phyloP scores from a whole-genome alignment of 30 jellyfish, hydroid and myxozoan species.

The Turritopsis dohrnii region DNA sequence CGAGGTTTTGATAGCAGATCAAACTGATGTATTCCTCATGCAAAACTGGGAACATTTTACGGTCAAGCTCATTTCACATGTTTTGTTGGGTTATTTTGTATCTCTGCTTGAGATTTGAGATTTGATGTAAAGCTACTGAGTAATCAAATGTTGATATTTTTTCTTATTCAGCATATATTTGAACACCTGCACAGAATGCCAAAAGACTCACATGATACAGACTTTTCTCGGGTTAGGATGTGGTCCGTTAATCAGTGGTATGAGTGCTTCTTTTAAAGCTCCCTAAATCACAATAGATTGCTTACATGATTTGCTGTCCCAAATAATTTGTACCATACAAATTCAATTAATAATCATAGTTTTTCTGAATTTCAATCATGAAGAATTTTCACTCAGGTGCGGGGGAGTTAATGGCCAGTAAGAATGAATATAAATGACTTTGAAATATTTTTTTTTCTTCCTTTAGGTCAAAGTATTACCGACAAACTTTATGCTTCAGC shows the following conservation, averaged over 20 bases:
- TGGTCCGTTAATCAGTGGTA: constrained; percentile 88
- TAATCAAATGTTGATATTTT: not conserved
- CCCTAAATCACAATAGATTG: no score
- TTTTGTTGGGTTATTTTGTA: not conserved
- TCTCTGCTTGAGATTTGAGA: no score
- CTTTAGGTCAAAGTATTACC: constrained; percentile 75
- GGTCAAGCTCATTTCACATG: constrained; percentile 29
- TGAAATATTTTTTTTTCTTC: not conserved
- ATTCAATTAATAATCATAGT: no score
- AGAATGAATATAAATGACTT: not conserved
- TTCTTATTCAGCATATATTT: constrained; percentile 53
- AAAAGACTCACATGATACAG: constrained; percentile 76
- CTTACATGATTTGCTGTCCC: no score
- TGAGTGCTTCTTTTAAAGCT: constrained; percentile 12
- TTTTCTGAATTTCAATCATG: no score
- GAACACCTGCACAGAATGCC: constrained; percentile 78
- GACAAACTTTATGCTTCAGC: constrained; percentile 82
- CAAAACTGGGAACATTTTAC: constrained; percentile 97
- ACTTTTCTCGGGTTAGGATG: constrained; percentile 90
- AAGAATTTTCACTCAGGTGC: no score
- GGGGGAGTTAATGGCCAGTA: no score
- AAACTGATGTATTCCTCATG: constrained; percentile 89
- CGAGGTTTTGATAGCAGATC: constrained; percentile 80
- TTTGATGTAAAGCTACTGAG: not conserved
- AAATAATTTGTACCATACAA: no score